Evolutionary conservation across 92 coral and sea anemone genomes (phyloP), one percentile per base, ranked within the genome.

Genomic region (Phenganax stokvisi): DNA sequence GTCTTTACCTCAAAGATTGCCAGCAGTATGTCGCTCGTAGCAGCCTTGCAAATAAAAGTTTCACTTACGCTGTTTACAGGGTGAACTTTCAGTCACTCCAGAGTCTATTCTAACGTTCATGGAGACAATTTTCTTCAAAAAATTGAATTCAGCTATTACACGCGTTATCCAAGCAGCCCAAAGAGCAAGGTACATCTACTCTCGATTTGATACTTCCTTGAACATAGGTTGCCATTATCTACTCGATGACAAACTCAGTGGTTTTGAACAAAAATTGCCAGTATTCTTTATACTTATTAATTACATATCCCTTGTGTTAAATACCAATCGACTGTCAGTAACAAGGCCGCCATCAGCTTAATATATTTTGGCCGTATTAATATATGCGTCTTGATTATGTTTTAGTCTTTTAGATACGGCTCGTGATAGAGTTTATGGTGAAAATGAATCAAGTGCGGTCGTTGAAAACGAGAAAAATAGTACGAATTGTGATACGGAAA

Each of bases 101-200:
- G 71, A 72, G 51, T 78, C 75, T 52, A 76, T 93, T 66, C 87
- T 91, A 44, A 86, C 57, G 15, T 85, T 89, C 73, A 75, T 93
- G 84, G 97, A 93, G 77, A 80, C 77, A 29, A 72, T 83, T 53
- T 93, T 93, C 54, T 76, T 93, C 70, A 93, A 89, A 85, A 93
- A 80, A 83, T 62, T 93, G 54, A 84, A 85, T 54, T 29, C 77
- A 25, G 89, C 87, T 8, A 52, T 76, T 16, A 60, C 69, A 11
- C 81, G 81, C 15, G 89, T 82, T 65, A 78, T 76, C 17, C 77
- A 77, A 56, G 71, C 81, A 12, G 77, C 81, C 54, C 75, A 20
- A 31, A 28, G 52, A 27, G 71, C 75, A 65, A 79, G 17, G 86
- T 83, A 16, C 63, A 84, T 82, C 9, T 12, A 54, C 12, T 54